A percentile compares a stretch with the other conserved stretches of the same genome.
Conservation (phyloP, 2,113 vertebrate genomes). For the Cranoglanis bouderius region DNA sequence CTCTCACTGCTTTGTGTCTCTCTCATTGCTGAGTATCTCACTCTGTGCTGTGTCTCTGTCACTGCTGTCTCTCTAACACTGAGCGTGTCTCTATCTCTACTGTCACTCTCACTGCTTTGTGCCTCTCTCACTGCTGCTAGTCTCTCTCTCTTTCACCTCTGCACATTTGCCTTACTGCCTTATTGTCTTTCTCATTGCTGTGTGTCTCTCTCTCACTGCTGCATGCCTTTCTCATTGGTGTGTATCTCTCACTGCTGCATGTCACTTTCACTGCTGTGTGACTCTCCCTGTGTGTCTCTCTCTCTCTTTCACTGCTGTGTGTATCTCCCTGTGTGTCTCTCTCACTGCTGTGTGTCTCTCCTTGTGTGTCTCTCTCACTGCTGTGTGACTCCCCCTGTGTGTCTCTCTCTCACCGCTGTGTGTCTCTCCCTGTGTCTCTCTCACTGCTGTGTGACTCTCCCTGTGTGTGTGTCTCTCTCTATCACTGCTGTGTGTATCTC, state of each 20-base stretch:
- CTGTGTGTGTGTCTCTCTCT: neutral
- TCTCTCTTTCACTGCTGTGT: neutral
- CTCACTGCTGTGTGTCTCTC: neutral
- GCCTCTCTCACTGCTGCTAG: neutral
- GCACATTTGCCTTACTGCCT: too few relatives aligned
- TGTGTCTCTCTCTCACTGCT: neutral
- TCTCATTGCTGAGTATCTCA: too few relatives aligned
- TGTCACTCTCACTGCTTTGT: neutral
- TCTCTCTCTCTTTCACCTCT: too few relatives aligned
- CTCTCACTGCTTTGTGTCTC: too few relatives aligned
- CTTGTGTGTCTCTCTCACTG: neutral
- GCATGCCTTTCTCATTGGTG: neutral
- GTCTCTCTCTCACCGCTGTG: neutral
- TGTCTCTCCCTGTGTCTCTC: neutral
- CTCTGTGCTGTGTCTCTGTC: neutral
- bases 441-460: neutral
- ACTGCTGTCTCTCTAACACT: neutral
- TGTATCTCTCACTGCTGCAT: neutral
- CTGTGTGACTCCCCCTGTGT: neutral
- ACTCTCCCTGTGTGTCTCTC: neutral
- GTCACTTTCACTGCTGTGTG: neutral
- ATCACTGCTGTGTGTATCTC: neutral
- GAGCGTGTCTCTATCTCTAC: too few relatives aligned
- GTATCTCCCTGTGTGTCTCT: neutral
- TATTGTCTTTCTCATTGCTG: too few relatives aligned